Percentiles rank a stretch among this genome's conserved stretches.
These are phyloP conservation scores for Protobothrops mucrosquamatus DNA, from an alignment of 2,113 vertebrate species.

Conservation along the genomic window DNA sequence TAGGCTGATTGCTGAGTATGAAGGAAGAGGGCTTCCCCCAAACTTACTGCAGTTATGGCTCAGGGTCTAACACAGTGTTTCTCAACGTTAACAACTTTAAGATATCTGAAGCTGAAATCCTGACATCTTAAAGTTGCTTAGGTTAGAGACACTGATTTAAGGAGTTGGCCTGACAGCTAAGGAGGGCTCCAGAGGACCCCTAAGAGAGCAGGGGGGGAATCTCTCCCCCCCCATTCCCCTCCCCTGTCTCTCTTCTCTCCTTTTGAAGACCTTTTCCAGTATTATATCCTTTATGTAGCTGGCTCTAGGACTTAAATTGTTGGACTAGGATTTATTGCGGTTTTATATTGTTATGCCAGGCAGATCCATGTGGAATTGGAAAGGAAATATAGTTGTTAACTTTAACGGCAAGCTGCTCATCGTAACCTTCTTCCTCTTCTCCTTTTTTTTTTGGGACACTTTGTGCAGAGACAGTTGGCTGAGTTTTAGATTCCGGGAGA, in stretches of 20 bases:
- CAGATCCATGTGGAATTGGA: background rate
- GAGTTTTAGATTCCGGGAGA: background rate
- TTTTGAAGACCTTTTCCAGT: background rate
- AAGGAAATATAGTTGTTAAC: background rate
- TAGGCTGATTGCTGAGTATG: background rate
- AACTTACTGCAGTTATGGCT: background rate
- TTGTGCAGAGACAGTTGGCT: background rate
- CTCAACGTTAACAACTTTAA: background rate
- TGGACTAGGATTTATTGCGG: background rate
- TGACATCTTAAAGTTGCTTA: background rate
- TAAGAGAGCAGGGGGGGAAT: background rate
- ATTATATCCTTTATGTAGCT: background rate
- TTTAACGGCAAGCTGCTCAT: background rate
- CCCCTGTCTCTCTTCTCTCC: background rate
- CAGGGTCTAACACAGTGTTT: background rate
- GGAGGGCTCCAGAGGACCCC: background rate
- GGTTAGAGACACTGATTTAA: background rate
- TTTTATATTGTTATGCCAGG: background rate
- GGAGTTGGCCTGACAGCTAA: background rate
- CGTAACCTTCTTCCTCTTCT: background rate
- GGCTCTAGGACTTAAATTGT: background rate
- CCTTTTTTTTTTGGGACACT: background rate
- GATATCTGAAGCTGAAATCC: background rate
- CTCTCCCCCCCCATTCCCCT: background rate
- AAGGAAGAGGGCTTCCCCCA: background rate